These are phyloP conservation scores for Aurelia aurita complex sp. Pacific DNA, from an alignment of 30 jellyfish, hydroid and myxozoan species.

Conservation along the genomic window DNA sequence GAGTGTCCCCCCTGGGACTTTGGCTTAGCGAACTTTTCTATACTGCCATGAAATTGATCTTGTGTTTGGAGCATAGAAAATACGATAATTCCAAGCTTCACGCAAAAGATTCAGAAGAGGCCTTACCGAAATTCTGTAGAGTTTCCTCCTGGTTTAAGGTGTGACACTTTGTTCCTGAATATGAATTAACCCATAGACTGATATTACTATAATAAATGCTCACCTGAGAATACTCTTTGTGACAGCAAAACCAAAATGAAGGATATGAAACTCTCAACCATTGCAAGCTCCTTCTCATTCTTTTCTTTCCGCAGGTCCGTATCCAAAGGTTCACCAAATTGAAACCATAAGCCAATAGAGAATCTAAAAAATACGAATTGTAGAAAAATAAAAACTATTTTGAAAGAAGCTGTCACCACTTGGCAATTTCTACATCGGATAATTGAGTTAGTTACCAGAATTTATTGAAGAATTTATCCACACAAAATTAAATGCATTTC, in stretches of 20 bases:
- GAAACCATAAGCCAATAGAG: conserved; percentile 69
- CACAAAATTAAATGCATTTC: too few species aligned
- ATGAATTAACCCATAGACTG: too few species aligned
- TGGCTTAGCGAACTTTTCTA: too few species aligned
- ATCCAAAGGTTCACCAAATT: conserved; percentile 51
- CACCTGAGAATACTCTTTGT: conserved; percentile 77
- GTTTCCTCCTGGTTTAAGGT: too few species aligned
- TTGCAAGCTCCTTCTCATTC: conserved; percentile 39
- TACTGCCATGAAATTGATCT: too few species aligned
- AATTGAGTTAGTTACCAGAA: too few species aligned
- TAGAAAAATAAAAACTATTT: background rate
- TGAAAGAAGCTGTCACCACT: too few species aligned
- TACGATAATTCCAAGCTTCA: background rate
- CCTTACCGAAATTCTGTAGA: background rate
- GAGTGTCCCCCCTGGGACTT: too few species aligned
- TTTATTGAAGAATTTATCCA: too few species aligned
- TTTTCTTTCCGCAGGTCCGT: conserved; percentile 6
- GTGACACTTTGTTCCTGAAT: too few species aligned
- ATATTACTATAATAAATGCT: background rate
- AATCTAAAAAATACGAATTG: conserved; percentile 40
- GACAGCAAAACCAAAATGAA: conserved; percentile 55
- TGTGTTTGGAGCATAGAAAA: background rate
- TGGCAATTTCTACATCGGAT: too few species aligned
- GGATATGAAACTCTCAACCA: conserved; percentile 73
- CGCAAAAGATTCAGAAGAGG: background rate